phyloP scores from a whole-genome alignment of 1,140 invertebrate species.

The Colletes gigas region DNA sequence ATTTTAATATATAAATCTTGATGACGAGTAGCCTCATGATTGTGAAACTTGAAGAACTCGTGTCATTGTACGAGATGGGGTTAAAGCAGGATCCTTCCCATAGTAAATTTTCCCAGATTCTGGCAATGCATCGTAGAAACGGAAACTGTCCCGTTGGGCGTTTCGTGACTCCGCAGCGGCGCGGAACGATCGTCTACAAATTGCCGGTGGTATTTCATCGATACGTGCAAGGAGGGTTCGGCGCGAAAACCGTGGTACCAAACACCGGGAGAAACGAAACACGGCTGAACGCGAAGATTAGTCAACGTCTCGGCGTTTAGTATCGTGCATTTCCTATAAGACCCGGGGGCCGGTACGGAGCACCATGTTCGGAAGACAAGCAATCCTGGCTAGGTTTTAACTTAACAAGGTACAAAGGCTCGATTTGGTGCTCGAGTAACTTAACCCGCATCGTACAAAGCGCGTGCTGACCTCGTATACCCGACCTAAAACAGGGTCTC shows the following conservation, averaged over 20 bases:
- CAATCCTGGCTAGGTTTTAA: slow-evolving; percentile 54
- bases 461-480: slow-evolving; percentile 64
- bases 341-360: neutral
- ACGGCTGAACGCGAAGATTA: slow-evolving; percentile 16
- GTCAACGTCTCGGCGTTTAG: slow-evolving; percentile 42
- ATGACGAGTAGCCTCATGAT: too few species aligned
- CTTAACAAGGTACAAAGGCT: slow-evolving; percentile 65
- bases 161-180: too few species aligned
- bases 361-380: slow-evolving; percentile 52
- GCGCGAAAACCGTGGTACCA: slow-evolving; percentile 32
- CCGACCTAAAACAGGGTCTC: slow-evolving; percentile 60
- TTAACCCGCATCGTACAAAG: slow-evolving; percentile 69
- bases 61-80: too few species aligned
- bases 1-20: too few species aligned
- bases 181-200: slow-evolving; percentile 19
- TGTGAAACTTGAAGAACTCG: too few species aligned
- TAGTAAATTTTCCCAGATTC: too few species aligned
- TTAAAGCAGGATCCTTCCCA: too few species aligned
- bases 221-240: slow-evolving; percentile 6
- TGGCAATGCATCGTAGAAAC: too few species aligned
- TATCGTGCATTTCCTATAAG: slow-evolving; percentile 45
- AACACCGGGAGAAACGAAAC: slow-evolving; percentile 26
- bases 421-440: slow-evolving; percentile 66
- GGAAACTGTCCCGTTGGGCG: too few species aligned
- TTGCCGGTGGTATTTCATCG: slow-evolving; percentile 14